Conservation (phyloP, 2,888 invertebrate species). For the Sinodicranocentrus sp. region DNA sequence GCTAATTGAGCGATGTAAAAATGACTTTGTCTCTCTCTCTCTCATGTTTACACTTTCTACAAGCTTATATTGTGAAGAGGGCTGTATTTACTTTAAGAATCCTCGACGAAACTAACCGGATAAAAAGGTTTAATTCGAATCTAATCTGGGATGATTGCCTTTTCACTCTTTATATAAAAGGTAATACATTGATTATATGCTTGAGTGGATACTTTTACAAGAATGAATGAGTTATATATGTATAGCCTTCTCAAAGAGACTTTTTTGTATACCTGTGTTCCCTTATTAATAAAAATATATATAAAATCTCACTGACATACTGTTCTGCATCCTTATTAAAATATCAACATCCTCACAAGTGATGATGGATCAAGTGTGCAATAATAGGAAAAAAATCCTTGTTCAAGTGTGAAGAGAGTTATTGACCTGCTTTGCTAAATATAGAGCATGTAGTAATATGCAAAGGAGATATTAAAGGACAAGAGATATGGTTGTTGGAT, state of each 20-base stretch:
- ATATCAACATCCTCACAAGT: background rate
- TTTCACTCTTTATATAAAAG: slow-evolving; percentile 55
- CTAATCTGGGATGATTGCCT: slow-evolving; percentile 60
- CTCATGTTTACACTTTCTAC: slow-evolving; percentile 67
- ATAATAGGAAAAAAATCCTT: slow-evolving; percentile 25
- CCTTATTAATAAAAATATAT: background rate
- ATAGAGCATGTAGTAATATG: slow-evolving; percentile 20
- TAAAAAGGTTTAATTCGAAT: slow-evolving; percentile 61
- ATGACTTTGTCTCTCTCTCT: background rate
- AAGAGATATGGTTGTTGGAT: too few relatives aligned
- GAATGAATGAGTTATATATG: too few relatives aligned
- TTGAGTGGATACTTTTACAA: slow-evolving; percentile 55
- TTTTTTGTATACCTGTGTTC: background rate
- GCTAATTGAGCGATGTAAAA: slow-evolving; percentile 63
- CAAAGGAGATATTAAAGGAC: too few relatives aligned
- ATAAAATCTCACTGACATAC: slow-evolving; percentile 40
- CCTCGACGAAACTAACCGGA: slow-evolving; percentile 43
- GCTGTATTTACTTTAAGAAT: slow-evolving; percentile 23
- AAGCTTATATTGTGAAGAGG: background rate
- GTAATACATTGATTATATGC: slow-evolving; percentile 42
- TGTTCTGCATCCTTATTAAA: slow-evolving; percentile 27
- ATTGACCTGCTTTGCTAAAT: slow-evolving; percentile 63
- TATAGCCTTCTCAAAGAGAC: too few relatives aligned
- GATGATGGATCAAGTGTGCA: too few relatives aligned
- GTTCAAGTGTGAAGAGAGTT: slow-evolving; percentile 43